phyloP scores from a whole-genome alignment of 2,888 invertebrate genomes.

The Callyntrura sp. region DNA sequence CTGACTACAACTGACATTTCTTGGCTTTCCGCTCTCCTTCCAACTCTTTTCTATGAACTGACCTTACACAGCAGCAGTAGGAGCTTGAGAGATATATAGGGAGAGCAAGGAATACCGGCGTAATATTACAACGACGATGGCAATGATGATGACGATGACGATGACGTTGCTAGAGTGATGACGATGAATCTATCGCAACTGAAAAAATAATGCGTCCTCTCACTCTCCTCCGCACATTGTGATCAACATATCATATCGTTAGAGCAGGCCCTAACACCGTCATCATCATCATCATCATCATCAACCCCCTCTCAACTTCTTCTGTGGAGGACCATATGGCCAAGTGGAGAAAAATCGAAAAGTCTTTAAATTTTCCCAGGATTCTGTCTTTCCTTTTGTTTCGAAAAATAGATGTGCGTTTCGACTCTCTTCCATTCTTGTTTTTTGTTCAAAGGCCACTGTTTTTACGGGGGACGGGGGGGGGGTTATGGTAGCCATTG shows the following conservation, averaged over 20 bases:
- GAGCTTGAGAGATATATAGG: neutral
- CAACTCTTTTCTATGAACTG: neutral
- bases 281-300: neutral
- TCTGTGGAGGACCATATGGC: conserved; percentile 36
- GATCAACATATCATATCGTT: neutral
- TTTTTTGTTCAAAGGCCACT: neutral
- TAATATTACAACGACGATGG: neutral
- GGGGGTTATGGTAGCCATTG: neutral
- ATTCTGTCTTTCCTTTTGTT: conserved; percentile 12
- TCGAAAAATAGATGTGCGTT: neutral
- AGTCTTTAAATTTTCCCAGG: conserved; percentile 25
- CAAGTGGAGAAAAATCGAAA: conserved; percentile 13
- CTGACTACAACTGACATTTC: neutral
- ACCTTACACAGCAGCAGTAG: conserved; percentile 12
- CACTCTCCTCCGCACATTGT: too few relatives aligned
- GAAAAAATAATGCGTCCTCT: neutral
- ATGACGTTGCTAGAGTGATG: neutral
- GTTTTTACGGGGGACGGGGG: neutral
- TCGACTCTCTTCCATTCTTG: neutral
- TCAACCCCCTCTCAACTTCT: neutral
- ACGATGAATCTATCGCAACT: conserved; percentile 13
- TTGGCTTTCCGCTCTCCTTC: neutral
- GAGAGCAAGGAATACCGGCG: too few relatives aligned
- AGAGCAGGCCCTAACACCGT: too few relatives aligned
- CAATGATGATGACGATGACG: too few relatives aligned